These are phyloP conservation scores for Digitonthophagus gazella DNA, from an alignment of 2,888 invertebrate species.

Conservation along the genomic window DNA sequence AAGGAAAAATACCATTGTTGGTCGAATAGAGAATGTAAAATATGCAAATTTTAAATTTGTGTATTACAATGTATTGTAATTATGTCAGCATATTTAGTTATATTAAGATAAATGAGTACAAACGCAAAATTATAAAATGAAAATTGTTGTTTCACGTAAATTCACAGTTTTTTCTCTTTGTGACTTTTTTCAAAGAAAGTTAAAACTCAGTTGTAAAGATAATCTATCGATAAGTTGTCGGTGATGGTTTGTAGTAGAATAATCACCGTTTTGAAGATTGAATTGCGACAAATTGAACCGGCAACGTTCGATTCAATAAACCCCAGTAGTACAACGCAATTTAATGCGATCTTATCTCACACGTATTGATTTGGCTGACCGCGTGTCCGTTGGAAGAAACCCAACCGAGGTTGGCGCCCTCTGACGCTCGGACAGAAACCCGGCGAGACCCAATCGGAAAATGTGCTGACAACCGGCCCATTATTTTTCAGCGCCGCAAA, in stretches of 20 bases:
- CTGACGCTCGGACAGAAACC: not conserved
- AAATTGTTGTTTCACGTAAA: too few species aligned
- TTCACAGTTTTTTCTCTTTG: too few species aligned
- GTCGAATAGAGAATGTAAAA: too few species aligned
- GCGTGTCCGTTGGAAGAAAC: conserved; percentile 23
- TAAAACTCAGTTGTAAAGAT: not conserved
- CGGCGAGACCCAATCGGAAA: conserved; percentile 20
- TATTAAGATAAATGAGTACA: too few species aligned
- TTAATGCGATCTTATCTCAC: conserved; percentile 27
- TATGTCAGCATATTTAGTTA: too few species aligned
- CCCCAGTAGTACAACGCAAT: conserved; percentile 25
- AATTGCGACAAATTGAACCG: conserved; percentile 25
- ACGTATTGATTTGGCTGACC: conserved; percentile 26
- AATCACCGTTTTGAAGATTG: conserved; percentile 5
- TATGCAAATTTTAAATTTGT: too few species aligned
- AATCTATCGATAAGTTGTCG: not conserved
- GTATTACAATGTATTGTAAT: too few species aligned
- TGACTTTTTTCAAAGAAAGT: too few species aligned
- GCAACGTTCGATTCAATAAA: conserved; percentile 28
- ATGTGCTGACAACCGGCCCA: conserved; percentile 24
- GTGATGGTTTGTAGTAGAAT: not conserved
- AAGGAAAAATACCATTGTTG: too few species aligned
- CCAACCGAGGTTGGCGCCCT: not conserved
- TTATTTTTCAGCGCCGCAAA: conserved; percentile 24
- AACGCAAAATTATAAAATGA: too few species aligned